Percentiles rank a stretch among this genome's conserved stretches.
These are phyloP conservation scores for Scaptomyza flava DNA, from an alignment of 2,888 invertebrate species.

Conservation along the genomic window DNA sequence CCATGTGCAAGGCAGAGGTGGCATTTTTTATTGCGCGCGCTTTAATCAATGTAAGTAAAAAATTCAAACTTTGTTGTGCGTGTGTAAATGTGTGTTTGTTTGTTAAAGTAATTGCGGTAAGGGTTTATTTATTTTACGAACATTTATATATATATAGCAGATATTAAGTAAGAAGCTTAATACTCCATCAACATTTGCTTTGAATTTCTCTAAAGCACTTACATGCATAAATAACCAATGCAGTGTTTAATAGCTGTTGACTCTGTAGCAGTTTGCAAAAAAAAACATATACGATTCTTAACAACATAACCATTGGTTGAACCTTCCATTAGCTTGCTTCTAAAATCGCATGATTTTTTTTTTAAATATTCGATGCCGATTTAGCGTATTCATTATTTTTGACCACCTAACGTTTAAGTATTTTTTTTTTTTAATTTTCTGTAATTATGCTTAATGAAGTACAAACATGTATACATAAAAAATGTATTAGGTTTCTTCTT, in stretches of 20 bases:
- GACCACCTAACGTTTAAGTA: neutral
- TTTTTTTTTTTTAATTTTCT: too few species aligned
- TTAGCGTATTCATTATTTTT: too few species aligned
- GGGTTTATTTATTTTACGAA: neutral
- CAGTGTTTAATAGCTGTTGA: neutral
- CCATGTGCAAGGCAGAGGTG: conserved; percentile 91
- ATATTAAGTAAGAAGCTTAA: neutral
- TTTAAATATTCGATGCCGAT: too few species aligned
- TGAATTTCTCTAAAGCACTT: neutral
- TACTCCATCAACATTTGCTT: neutral
- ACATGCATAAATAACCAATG: neutral
- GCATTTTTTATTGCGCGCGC: conserved; percentile 90
- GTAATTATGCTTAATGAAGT: neutral
- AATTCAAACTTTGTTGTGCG: neutral
- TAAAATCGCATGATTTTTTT: neutral
- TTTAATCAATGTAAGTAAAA: conserved; percentile 89
- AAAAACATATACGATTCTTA: conserved; percentile 11
- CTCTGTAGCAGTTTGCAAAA: neutral
- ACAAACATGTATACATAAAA: too few species aligned
- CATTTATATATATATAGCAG: neutral
- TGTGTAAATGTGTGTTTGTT: neutral
- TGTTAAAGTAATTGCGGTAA: neutral
- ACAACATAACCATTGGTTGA: neutral
- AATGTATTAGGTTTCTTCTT: too few species aligned
- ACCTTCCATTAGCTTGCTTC: neutral